Evolutionary conservation across 1,140 invertebrate species (phyloP).

Genomic region (Mylabris phalerata): DNA sequence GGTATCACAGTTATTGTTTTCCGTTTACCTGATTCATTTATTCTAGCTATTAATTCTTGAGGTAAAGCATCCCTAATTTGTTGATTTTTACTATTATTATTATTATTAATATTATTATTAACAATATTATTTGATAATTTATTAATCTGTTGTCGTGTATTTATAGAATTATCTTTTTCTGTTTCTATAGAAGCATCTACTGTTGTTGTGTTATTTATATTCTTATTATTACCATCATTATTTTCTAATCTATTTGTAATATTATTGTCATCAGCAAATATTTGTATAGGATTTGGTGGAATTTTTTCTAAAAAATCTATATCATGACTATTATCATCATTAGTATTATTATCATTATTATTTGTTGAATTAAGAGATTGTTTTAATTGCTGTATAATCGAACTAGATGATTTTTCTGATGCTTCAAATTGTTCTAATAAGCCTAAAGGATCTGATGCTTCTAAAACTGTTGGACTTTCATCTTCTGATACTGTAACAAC

Average conservation of each 20-base stretch:
- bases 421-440: conserved; percentile 51
- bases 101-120: background rate
- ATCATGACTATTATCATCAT: background rate
- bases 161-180: background rate
- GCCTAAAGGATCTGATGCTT: conserved; percentile 46
- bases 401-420: conserved; percentile 30
- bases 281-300: background rate
- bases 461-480: conserved; percentile 38
- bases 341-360: background rate
- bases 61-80: conserved; percentile 31
- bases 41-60: conserved; percentile 33
- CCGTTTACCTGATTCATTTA: conserved; percentile 32
- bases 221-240: background rate
- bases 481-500: conserved; percentile 36
- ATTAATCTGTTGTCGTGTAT: background rate
- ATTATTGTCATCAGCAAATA: background rate
- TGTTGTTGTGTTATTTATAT: too few species aligned
- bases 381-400: background rate
- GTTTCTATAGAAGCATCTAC: background rate
- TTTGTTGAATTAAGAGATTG: background rate
- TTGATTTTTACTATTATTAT: conserved; percentile 20
- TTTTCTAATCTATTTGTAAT: background rate
- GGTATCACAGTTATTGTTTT: conserved; percentile 36
- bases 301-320: background rate
- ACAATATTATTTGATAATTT: background rate